A percentile compares a stretch with the other conserved stretches of the same genome.
Conservation (phyloP, 1,140 invertebrate species). For the Drosophila subobscura region DNA sequence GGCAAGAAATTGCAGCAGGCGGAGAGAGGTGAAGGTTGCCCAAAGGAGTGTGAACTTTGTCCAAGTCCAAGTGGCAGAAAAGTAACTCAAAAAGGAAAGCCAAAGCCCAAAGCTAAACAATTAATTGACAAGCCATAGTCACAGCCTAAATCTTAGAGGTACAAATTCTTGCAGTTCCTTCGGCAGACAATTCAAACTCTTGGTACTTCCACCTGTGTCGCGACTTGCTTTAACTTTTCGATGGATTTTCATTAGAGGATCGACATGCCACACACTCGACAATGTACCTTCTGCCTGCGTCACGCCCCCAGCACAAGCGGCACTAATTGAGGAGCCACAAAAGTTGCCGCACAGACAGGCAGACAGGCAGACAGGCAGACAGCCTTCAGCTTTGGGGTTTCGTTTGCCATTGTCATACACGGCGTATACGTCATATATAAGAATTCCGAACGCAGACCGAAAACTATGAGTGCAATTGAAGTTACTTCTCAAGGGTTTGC, state of each 20-base stretch:
- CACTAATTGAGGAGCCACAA: constrained; percentile 33
- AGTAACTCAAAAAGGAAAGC: too few relatives aligned
- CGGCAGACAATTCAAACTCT: too few relatives aligned
- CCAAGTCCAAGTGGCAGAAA: too few relatives aligned
- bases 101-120: too few relatives aligned
- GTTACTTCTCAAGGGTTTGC: constrained; percentile 72
- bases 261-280: too few relatives aligned
- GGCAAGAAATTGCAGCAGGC: too few relatives aligned
- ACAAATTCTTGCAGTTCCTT: too few relatives aligned
- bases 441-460: constrained; percentile 37
- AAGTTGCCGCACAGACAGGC: constrained; percentile 11
- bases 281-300: not conserved
- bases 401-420: constrained; percentile 42
- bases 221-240: not conserved
- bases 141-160: too few relatives aligned
- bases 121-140: too few relatives aligned
- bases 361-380: not conserved
- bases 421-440: constrained; percentile 67
- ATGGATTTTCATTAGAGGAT: not conserved
- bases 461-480: constrained; percentile 76
- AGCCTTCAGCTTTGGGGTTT: constrained; percentile 17
- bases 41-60: too few relatives aligned
- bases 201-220: too few relatives aligned
- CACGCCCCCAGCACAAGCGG: constrained; percentile 28
- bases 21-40: too few relatives aligned